Evolutionary conservation across 2,797 vertebrate genomes (phyloP), one percentile per base, ranked within the genome.

Genomic region (Lerista edwardsae): DNA sequence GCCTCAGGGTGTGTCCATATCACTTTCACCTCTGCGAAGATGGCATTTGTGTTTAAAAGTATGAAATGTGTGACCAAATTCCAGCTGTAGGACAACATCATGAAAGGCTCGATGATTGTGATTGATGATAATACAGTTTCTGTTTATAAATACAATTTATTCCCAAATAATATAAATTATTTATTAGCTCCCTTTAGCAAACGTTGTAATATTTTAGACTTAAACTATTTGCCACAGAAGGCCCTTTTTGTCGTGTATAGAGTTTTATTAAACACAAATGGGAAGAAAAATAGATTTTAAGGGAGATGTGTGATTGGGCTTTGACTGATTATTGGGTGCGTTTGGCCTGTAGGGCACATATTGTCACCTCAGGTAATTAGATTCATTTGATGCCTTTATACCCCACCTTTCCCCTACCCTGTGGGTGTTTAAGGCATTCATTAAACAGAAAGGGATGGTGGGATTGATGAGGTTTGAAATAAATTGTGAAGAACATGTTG

Each of bases 381-480:
- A 79, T 82, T 19, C 75, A 47, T 47, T 6, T 47, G 9, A 47
- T 47, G 47, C 9, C 7, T 47, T 7, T 47, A 47, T 47, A 47
- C 47, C 9, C 47, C 10, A 10, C 47, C 47, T 6, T 47, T 47
- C 47, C 47, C 47, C 47, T 10, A 47, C 47, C 7, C 9, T 47
- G 47, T 47, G 47, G 47, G 47, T 47, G 10, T 47, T 6, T 47
- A 10, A 47, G 7, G 6, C 44, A 85, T 93, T 88, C 75, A 91
- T 92, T 89, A 91, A 79, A 21, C 39, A 74, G 59, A 61, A 61
- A 82, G 41, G 88, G 31, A 55, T 79, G 67, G 23, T 62, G n/a
- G 39, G 41, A 82, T 69, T 75, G n/a, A 86, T 3, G 1, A 89
- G 77, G 17, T 19, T 84, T 85, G 51, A 12, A 84, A 44, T 0